Base-by-base conservation (phyloP, 2,888 invertebrate species). In the Polyommatus icarus region DNA sequence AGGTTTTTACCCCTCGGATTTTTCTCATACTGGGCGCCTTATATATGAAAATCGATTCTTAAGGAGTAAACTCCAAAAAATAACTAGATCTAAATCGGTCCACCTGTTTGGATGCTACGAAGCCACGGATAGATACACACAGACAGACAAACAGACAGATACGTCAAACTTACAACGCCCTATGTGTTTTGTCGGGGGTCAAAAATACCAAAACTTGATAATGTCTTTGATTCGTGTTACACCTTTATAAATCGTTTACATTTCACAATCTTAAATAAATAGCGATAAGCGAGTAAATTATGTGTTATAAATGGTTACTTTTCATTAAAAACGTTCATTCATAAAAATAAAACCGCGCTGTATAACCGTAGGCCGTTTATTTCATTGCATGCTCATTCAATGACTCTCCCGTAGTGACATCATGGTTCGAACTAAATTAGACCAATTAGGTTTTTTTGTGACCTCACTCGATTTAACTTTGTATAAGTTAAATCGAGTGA, bases 181-280 rank as follows among this genome's bases (percentile, higher is more conserved):
- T n/a, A n/a, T n/a, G n/a, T n/a, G n/a, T n/a, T n/a, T n/a, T n/a
- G n/a, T n/a, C n/a, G n/a, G n/a, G n/a, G n/a, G n/a, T n/a, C n/a
- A n/a, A n/a, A n/a, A n/a, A 24, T 20, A 20, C 59, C 24, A 24
- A 24, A 29, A 24, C 12, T 61, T 61, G 61, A 29, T 24, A 20
- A 54, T n/a, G 5, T 40, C 15, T 24, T n/a, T 50, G 15, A 73
- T 73, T 29, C 50, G 73, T 73, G 73, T 73, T 50, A 2, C 1
- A 1, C 24, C 6, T 29, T 73, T 50, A 73, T 50, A 15, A 73
- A 73, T 73, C 73, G 20, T 46, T 46, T n/a, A 73, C 46, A 12
- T 73, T 73, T 73, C 50, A 18, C 73, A 50, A 73, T 73, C 75
- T 54, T 29, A 75, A 54, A 75, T 54, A 75, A 73, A 29, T 54